Conservation (phyloP, 2,888 invertebrate genomes). For the Drosophila anomelani region DNA sequence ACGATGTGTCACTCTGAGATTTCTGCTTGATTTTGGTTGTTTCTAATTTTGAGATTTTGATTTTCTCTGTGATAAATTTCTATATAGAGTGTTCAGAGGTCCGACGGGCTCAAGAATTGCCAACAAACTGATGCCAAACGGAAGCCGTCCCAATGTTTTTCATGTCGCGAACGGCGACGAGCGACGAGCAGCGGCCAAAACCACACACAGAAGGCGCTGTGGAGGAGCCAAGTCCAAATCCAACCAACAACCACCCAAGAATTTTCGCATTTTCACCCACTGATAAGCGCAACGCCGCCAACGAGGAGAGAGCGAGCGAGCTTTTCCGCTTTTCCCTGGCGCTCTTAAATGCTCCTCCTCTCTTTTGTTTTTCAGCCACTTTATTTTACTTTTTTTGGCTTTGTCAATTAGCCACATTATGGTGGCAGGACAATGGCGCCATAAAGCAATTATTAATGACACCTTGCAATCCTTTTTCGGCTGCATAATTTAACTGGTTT, state of each 20-base stretch:
- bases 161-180: slow-evolving; percentile 54
- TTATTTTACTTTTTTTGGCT: slow-evolving; percentile 2
- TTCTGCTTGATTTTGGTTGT: slow-evolving; percentile 11
- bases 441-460: slow-evolving; percentile 45
- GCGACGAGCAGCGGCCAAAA: slow-evolving; percentile 18
- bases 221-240: slow-evolving; percentile 20
- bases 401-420: slow-evolving; percentile 39
- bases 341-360: background rate
- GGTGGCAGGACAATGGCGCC: slow-evolving; percentile 30
- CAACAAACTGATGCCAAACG: slow-evolving; percentile 82
- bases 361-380: background rate
- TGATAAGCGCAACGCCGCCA: slow-evolving; percentile 32
- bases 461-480: slow-evolving; percentile 31
- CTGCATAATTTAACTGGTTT: slow-evolving; percentile 30
- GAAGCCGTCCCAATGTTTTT: slow-evolving; percentile 76
- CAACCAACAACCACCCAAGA: slow-evolving; percentile 34
- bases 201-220: slow-evolving; percentile 39
- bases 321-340: slow-evolving; percentile 12
- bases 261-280: slow-evolving; percentile 39
- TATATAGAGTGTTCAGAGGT: slow-evolving; percentile 52
- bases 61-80: background rate
- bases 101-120: slow-evolving; percentile 80
- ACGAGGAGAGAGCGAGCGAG: slow-evolving; percentile 20
- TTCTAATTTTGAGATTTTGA: slow-evolving; percentile 10
- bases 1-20: background rate